Base-by-base conservation (phyloP, 2,113 vertebrate genomes). In the Apistogramma diplotaenia region DNA sequence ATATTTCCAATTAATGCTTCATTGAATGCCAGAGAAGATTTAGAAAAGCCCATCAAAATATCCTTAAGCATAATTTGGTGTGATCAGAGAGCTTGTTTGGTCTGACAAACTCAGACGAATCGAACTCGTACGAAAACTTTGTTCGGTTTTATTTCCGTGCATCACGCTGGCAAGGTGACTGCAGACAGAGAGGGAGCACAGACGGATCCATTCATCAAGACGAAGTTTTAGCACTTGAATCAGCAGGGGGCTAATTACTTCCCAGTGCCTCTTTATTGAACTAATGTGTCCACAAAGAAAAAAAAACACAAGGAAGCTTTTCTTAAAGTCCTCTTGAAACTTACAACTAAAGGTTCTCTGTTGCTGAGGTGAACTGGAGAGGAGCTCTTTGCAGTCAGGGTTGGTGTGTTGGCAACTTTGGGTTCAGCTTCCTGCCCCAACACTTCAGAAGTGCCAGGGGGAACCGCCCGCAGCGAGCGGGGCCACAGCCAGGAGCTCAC, bases 171-270 rank as follows among this genome's bases (percentile, higher is more conserved):
- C 25, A 10, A 83, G 73, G 71, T 84, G 73, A 56, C 56, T 55
- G 60, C n/a, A 53, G 77, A 85, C 37, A 23, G 37, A 15, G 37
- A 29, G 16, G 29, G 4, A 23, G 51, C 6, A 71, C 35, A 77
- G 86, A 88, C 84, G 81, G 56, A 74, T 78, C 51, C 86, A 85
- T 88, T 87, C 59, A 87, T 88, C 89, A 88, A 35, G 21, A 76
- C 57, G 6, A 74, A 74, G 43, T 71, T 80, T 76, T 61, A 62
- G 81, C 19, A 8, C 75, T 46, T 60, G 13, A 84, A 84, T 82
- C 89, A 88, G 89, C 84, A 81, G 79, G 84, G 55, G 79, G 79
- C 74, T 87, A 90, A 90, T 87, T 85, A 88, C 81, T 78, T 78
- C 60, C 58, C 72, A 74, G 27, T 46, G 81, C 23, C 71, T 78